Evolutionary conservation across 2,797 vertebrate genomes (phyloP).

Genomic region (Gouania willdenowi): DNA sequence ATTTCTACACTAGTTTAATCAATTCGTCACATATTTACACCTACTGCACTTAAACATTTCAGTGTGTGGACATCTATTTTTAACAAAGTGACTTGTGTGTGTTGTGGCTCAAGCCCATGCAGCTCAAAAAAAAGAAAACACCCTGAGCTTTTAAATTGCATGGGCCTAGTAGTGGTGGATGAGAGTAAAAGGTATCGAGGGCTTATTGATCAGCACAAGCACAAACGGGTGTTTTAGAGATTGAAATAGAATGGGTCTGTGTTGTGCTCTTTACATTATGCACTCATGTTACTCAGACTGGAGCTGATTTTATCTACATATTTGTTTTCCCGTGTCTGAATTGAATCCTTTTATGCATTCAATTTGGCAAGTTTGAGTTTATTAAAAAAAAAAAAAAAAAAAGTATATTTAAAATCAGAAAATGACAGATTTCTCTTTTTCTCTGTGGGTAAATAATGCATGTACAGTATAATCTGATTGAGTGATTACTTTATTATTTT

Average conservation of each 20-base stretch:
- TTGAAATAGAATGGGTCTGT: not conserved
- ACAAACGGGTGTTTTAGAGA: not conserved
- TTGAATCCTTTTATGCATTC: too few relatives aligned
- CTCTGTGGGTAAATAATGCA: too few relatives aligned
- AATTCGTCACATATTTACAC: not conserved
- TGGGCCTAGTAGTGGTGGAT: not conserved
- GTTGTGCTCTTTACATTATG: too few relatives aligned
- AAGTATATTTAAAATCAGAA: too few relatives aligned
- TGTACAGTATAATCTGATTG: too few relatives aligned
- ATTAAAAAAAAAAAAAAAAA: too few relatives aligned
- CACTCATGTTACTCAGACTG: not conserved
- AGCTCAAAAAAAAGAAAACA: not conserved
- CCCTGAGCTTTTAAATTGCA: not conserved
- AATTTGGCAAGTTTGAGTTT: too few relatives aligned
- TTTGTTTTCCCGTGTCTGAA: too few relatives aligned
- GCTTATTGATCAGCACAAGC: constrained; percentile 1
- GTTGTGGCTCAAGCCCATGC: not conserved
- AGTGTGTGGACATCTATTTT: too few relatives aligned
- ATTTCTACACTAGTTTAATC: not conserved
- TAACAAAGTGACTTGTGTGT: not conserved
- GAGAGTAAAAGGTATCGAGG: not conserved
- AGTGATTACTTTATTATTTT: too few relatives aligned
- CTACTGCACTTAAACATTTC: not conserved
- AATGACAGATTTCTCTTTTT: too few relatives aligned
- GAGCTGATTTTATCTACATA: not conserved